Percentiles rank a stretch among this genome's conserved stretches.
phyloP scores from a whole-genome alignment of 23 tunicate genomes.

The Diplosoma virens region DNA sequence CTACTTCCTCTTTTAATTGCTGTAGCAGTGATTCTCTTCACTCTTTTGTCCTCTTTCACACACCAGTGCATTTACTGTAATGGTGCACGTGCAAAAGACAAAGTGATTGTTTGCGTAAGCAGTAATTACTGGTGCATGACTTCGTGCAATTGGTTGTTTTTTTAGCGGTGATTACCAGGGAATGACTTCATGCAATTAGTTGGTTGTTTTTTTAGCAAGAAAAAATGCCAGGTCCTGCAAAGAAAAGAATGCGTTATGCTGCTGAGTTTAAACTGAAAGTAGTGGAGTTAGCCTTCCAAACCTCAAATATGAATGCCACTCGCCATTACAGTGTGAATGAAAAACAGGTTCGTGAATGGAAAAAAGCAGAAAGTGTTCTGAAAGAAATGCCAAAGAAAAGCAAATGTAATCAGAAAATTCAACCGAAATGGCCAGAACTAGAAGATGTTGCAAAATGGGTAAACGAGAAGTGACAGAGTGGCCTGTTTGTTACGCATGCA shows the following conservation, averaged over 20 bases:
- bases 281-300: neutral
- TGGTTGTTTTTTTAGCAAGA: neutral
- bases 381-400: conserved; percentile 11
- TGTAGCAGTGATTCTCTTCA: too few relatives aligned
- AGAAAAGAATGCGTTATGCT: conserved; percentile 11
- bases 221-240: conserved; percentile 7
- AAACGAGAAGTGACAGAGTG: conserved; percentile 8
- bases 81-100: too few relatives aligned
- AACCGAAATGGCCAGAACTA: conserved; percentile 3
- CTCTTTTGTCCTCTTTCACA: too few relatives aligned
- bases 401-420: conserved; percentile 11
- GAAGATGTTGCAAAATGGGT: conserved; percentile 12
- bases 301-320: conserved; percentile 14
- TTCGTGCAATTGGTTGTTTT: too few relatives aligned
- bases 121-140: too few relatives aligned
- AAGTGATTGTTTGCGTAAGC: too few relatives aligned
- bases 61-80: too few relatives aligned
- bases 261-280: neutral
- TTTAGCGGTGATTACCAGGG: neutral
- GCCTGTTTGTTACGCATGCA: conserved; percentile 18
- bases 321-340: conserved; percentile 11
- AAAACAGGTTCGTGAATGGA: conserved; percentile 16
- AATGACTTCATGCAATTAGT: conserved; percentile 7
- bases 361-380: conserved; percentile 2
- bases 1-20: too few relatives aligned